phyloP scores from a whole-genome alignment of 2,797 vertebrate species.

The Danio tinwini region DNA sequence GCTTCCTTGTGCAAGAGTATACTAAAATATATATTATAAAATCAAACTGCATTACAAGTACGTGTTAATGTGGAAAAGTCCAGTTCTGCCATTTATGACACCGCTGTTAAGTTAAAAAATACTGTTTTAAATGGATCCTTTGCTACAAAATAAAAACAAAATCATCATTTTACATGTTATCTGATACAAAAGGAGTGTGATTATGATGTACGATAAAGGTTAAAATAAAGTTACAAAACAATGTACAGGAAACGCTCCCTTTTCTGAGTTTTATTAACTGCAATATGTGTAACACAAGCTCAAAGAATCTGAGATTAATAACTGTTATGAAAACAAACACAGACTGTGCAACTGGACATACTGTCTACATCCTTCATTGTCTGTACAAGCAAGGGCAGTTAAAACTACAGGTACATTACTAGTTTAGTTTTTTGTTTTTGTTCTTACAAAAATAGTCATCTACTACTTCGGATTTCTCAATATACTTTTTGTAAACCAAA shows the following conservation, averaged over 20 bases:
- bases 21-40: conserved; percentile 64
- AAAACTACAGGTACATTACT: conserved; percentile 59
- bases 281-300: conserved; percentile 19
- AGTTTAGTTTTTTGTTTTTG: conserved; percentile 24
- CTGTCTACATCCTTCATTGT: conserved; percentile 76
- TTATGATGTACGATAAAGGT: conserved; percentile 30
- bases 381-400: conserved; percentile 71
- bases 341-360: conserved; percentile 70
- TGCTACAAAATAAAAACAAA: conserved; percentile 57
- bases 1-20: conserved; percentile 75
- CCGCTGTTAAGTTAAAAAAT: conserved; percentile 54
- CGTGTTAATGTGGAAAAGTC: conserved; percentile 63
- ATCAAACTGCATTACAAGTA: conserved; percentile 65
- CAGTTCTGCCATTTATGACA: conserved; percentile 49
- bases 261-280: background rate
- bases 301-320: conserved; percentile 34
- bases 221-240: conserved; percentile 30
- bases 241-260: conserved; percentile 2
- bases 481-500: conserved; percentile 74
- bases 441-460: conserved; percentile 83
- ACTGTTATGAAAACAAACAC: conserved; percentile 65
- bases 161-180: conserved; percentile 58
- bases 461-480: conserved; percentile 69
- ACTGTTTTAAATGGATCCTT: conserved; percentile 61
- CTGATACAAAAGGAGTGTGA: conserved; percentile 36